Percentiles rank a stretch among this genome's conserved stretches.
Evolutionary conservation across 2,113 vertebrate genomes (phyloP).

Genomic region (Cavia porcellus): DNA sequence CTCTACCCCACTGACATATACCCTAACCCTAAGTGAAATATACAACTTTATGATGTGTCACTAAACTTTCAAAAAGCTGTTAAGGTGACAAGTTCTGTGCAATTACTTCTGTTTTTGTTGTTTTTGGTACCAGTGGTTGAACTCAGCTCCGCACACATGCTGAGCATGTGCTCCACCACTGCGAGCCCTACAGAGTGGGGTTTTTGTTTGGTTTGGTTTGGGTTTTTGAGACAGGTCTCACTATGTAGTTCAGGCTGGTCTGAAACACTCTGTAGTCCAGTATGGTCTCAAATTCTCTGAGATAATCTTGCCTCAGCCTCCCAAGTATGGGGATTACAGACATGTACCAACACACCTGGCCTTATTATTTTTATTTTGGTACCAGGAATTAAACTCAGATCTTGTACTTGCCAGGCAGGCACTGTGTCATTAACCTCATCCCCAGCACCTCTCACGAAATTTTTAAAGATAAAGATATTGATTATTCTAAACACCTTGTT

Average conservation of each 20-base stretch:
- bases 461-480: neutral
- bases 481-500: neutral
- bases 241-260: neutral
- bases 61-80: constrained; percentile 10
- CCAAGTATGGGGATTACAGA: neutral
- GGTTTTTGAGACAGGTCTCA: neutral
- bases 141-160: neutral
- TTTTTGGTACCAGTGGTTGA: neutral
- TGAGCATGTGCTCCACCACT: neutral
- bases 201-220: neutral
- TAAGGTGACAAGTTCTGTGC: neutral
- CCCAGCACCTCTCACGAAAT: neutral
- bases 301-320: neutral
- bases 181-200: neutral
- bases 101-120: neutral
- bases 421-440: too few species aligned
- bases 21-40: neutral
- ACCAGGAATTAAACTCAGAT: too few species aligned
- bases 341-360: neutral
- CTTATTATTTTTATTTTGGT: neutral
- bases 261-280: neutral
- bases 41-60: neutral
- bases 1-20: neutral
- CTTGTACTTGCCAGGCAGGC: too few species aligned
- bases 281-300: neutral